Evolutionary conservation across 2,888 invertebrate genomes (phyloP), one percentile per base, ranked within the genome.

Genomic region (Caenorhabditis macrosperma): DNA sequence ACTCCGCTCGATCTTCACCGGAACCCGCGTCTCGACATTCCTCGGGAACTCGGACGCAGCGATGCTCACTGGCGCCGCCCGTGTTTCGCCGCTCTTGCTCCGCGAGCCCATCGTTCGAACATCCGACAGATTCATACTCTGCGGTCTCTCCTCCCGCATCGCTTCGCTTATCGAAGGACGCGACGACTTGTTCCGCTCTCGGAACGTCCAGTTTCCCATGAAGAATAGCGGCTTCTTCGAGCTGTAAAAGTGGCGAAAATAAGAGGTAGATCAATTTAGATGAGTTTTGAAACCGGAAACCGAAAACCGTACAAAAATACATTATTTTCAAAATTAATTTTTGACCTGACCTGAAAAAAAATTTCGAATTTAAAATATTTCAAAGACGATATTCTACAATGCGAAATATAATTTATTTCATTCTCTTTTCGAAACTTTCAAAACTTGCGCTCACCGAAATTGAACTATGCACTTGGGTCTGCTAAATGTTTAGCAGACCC

Each of bases 161-260:
- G 71, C 59, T 20, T 78, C 78, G 9, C 46, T 60, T 26, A 78
- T 64, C 5, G 71, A 71, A 0, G 74, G 74, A 30, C 79, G 61
- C 0, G 64, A 30, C 6, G 64, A 60, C 17, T 76, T 64, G 63
- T 83, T 83, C 30, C 78, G 67, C 10, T 85, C 85, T 6, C 85
- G 80, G 54, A 85, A 85, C 33, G 85, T 85, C 85, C 85, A 85
- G 41, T 83, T 83, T 7, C 83, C 83, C 60, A 74, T 80, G 75
- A 81, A 82, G 63, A 83, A 83, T 61, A 81, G 61, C 10, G 85
- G 82, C 68, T 83, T 85, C 69, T 82, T 81, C 67, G 79, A 75
- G 78, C 81, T 82, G 66, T 0, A 67, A 74, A 20, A 44, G 17
- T 1, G n/a, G n/a, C 15, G n/a, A n/a, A n/a, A n/a, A n/a, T n/a